Percentiles rank a stretch among this genome's conserved stretches.
These are phyloP conservation scores for Centroberyx gerrardi DNA, from an alignment of 2,797 vertebrate genomes.

Conservation along the genomic window DNA sequence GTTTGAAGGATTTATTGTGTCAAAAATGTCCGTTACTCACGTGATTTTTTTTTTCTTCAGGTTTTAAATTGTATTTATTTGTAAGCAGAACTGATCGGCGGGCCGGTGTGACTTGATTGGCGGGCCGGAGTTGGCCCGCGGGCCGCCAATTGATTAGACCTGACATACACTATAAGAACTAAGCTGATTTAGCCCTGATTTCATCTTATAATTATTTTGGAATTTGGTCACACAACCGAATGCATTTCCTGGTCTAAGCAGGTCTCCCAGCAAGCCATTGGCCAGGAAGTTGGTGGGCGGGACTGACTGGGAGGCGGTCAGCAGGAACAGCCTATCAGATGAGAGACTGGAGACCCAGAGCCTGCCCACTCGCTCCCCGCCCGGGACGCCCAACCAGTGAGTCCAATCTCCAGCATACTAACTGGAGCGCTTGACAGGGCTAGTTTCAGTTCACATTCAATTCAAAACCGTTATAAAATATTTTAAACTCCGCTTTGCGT, in stretches of 20 bases:
- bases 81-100: too few relatives aligned
- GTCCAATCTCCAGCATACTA: constrained; percentile 64
- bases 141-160: too few relatives aligned
- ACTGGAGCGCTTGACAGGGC: background rate
- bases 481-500: too few relatives aligned
- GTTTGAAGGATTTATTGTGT: too few relatives aligned
- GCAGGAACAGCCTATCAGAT: constrained; percentile 95
- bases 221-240: background rate
- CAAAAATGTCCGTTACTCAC: too few relatives aligned
- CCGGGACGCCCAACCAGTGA: constrained; percentile 98
- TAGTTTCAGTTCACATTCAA: background rate
- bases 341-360: constrained; percentile 98
- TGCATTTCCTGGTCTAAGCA: constrained; percentile 60
- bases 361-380: constrained; percentile 95
- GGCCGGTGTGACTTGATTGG: too few relatives aligned
- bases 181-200: background rate
- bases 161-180: background rate
- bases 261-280: constrained; percentile 97
- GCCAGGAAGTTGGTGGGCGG: constrained; percentile 91
- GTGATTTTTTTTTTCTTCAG: too few relatives aligned
- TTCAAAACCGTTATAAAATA: too few relatives aligned
- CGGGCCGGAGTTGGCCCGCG: too few relatives aligned
- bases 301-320: constrained; percentile 96
- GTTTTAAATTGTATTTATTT: too few relatives aligned
- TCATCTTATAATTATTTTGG: background rate